These are phyloP conservation scores for Microcebus tavaratra DNA, from an alignment of 2,113 vertebrate species.

Conservation along the genomic window DNA sequence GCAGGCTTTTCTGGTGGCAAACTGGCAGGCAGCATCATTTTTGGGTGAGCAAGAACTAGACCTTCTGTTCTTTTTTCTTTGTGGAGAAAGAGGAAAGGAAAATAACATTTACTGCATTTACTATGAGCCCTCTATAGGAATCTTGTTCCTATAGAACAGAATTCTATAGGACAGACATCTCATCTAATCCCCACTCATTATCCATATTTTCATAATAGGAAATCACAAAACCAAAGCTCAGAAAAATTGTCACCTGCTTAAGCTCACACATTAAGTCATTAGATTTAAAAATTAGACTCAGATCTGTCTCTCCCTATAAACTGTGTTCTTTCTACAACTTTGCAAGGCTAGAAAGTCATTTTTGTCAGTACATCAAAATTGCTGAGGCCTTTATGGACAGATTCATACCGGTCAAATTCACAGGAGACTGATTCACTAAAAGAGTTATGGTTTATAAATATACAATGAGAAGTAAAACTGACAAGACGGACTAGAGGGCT, in stretches of 20 bases:
- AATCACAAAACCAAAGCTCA: not conserved
- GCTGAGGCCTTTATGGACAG: not conserved
- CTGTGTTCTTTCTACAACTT: not conserved
- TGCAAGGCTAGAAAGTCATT: not conserved
- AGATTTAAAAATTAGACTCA: slow-evolving; percentile 33
- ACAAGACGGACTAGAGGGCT: not conserved
- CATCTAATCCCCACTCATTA: not conserved
- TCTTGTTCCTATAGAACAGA: too few species aligned
- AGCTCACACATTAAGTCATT: not conserved
- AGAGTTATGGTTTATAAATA: not conserved
- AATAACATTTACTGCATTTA: not conserved
- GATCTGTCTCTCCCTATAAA: not conserved
- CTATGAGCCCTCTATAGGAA: not conserved
- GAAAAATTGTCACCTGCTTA: not conserved
- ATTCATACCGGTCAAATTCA: slow-evolving; percentile 8
- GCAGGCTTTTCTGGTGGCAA: not conserved
- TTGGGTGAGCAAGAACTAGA: not conserved
- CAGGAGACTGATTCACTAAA: not conserved
- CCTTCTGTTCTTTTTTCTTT: not conserved
- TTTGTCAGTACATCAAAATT: not conserved
- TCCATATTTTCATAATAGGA: not conserved
- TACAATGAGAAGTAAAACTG: slow-evolving; percentile 12
- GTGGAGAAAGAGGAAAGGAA: not conserved
- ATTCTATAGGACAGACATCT: not conserved
- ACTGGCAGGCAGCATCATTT: not conserved